Evolutionary conservation across 2,888 invertebrate genomes (phyloP).

Genomic region (Drosophila sordidula): DNA sequence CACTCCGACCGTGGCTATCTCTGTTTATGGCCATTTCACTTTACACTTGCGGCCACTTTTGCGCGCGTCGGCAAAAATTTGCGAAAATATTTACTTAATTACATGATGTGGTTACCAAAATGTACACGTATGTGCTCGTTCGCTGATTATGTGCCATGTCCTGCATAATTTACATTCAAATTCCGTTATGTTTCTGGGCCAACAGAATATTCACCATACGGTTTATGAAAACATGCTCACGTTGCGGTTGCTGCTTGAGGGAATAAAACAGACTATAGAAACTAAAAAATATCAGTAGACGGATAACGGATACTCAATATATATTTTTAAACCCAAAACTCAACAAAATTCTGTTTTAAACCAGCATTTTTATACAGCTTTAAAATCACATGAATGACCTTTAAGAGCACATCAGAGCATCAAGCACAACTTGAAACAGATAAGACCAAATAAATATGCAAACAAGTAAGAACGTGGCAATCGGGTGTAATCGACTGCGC

Average conservation of each 20-base stretch:
- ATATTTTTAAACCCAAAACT: too few species aligned
- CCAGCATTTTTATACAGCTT: too few species aligned
- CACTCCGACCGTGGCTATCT: neutral
- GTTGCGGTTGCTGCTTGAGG: conserved; percentile 4
- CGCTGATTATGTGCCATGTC: conserved; percentile 48
- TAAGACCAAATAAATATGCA: too few species aligned
- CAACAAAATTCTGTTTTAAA: too few species aligned
- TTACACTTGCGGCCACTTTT: conserved; percentile 38
- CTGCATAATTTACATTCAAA: conserved; percentile 44
- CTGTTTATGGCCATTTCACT: conserved; percentile 26
- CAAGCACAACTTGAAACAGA: too few species aligned
- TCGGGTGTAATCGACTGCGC: too few species aligned
- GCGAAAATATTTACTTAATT: conserved; percentile 62
- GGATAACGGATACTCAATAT: too few species aligned
- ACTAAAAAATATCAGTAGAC: too few species aligned
- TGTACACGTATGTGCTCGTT: conserved; percentile 35
- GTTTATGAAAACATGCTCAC: conserved; percentile 10
- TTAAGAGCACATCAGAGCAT: too few species aligned
- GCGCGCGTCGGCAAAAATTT: conserved; percentile 29
- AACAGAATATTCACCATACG: conserved; percentile 11
- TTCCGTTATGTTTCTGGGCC: conserved; percentile 24
- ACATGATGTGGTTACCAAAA: conserved; percentile 49
- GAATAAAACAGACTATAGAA: too few species aligned
- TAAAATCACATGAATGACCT: too few species aligned
- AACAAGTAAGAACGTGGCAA: too few species aligned